Base-by-base conservation (phyloP, 2,797 vertebrate species). In the Yasuhikotakia modesta region DNA sequence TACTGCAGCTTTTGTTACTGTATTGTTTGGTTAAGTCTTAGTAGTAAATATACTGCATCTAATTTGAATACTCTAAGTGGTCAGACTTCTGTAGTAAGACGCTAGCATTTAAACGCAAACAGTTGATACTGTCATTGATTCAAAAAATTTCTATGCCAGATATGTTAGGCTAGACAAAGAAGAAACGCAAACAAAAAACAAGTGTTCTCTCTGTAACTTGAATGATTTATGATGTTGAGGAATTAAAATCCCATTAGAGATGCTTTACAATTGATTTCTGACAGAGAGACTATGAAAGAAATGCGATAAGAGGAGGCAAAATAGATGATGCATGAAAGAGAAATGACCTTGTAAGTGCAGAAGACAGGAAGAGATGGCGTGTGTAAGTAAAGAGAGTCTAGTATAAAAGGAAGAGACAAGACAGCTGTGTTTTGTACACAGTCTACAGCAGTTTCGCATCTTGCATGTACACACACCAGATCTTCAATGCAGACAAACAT, bases 231-330 rank as follows among this genome's bases (percentile, higher is more conserved):
- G 46, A 45, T 60, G 67, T 27, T 30, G 24, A 80, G 48, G 19
- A 72, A 79, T 80, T 70, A 82, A 82, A 80, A 45, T 73, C 71
- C 50, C 67, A 78, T 82, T 82, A 78, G 63, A 82, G 71, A 32
- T 79, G 68, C 60, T 77, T 70, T 82, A 76, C 64, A 76, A 78
- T 45, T 70, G 67, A 82, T 65, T 72, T 48, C 61, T 80, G 77
- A 79, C 70, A 82, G 66, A 66, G 11, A 55, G 55, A 57, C 55
- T 32, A 55, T 53, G 46, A 63, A 57, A 78, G 66, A 64, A 72
- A 73, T 74, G 61, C 73, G 79, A 71, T 81, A 70, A 55, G 65
- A 76, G 17, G 39, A 24, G 4, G 13, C 32, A 55, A 50, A 68
- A 74, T 50, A 69, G 22, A 71, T 53, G 22, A 48, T 53, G 35